Conservation (phyloP, 2,888 invertebrate genomes). For the Cremastobaeus sp. region DNA sequence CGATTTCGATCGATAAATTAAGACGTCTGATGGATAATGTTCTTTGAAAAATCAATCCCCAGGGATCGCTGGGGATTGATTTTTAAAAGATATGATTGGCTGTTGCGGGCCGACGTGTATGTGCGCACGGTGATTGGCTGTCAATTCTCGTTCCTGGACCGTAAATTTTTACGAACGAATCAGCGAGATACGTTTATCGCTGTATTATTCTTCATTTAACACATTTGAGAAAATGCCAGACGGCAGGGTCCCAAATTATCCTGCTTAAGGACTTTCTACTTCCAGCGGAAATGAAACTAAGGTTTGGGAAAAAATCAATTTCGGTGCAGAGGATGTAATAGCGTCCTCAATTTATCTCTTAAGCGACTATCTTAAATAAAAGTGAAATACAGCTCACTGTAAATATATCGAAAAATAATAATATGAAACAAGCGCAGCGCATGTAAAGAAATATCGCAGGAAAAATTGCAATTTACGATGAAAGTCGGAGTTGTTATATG, state of each 20-base stretch:
- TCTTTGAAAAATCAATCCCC: no score
- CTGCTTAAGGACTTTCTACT: not conserved
- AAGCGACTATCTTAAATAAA: not conserved
- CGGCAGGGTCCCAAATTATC: no score
- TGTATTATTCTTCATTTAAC: slow-evolving; percentile 13
- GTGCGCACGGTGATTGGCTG: not conserved
- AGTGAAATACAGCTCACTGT: slow-evolving; percentile 3
- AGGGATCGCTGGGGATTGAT: no score
- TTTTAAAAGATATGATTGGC: slow-evolving; percentile 12
- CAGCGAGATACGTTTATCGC: slow-evolving; percentile 13
- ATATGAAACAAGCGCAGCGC: not conserved
- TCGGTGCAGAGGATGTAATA: not conserved
- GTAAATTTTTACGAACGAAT: slow-evolving; percentile 25
- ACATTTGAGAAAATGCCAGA: slow-evolving; percentile 18
- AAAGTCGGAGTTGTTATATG: no score
- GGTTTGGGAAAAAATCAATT: slow-evolving; percentile 7
- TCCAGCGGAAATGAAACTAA: not conserved
- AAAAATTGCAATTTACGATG: not conserved
- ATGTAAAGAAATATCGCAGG: not conserved
- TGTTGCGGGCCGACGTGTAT: slow-evolving; percentile 9
- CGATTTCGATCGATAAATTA: no score
- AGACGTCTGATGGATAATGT: no score
- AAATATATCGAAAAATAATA: slow-evolving; percentile 9
- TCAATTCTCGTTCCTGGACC: not conserved
- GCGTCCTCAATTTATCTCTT: not conserved